A percentile compares a stretch with the other conserved stretches of the same genome.
Evolutionary conservation across 2,113 vertebrate species (phyloP).

Genomic region (Mormoops blainvillei): DNA sequence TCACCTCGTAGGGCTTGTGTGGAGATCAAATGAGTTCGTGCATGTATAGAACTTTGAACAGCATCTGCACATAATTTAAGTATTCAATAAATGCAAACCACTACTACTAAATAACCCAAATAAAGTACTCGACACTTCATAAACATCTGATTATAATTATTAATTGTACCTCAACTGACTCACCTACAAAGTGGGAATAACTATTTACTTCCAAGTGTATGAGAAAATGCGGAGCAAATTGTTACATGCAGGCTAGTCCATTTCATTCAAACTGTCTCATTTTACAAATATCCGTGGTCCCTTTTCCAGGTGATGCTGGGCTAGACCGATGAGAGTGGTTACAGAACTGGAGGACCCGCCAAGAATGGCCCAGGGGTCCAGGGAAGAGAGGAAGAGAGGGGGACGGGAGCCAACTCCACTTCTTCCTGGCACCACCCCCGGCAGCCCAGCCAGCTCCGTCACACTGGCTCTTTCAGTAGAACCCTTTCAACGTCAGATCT

Average conservation of each 20-base stretch:
- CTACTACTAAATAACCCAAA: not conserved
- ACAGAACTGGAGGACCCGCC: not conserved
- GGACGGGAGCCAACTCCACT: not conserved
- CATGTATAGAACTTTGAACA: not conserved
- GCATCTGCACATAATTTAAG: too few relatives aligned
- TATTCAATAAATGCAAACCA: not conserved
- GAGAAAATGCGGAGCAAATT: not conserved
- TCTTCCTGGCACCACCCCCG: not conserved
- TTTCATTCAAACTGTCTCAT: not conserved
- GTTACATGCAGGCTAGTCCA: not conserved
- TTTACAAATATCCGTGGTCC: not conserved
- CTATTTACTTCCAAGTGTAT: not conserved
- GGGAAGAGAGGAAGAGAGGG: not conserved
- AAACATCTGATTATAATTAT: not conserved
- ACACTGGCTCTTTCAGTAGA: not conserved
- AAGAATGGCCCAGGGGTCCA: too few relatives aligned
- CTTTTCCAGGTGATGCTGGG: not conserved
- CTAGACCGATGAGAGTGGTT: not conserved
- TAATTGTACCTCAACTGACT: not conserved
- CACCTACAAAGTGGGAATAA: not conserved
- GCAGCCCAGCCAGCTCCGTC: not conserved
- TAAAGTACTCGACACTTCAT: not conserved
- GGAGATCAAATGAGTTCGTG: not conserved
- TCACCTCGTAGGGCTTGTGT: not conserved
- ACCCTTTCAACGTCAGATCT: not conserved